Evolutionary conservation across 2,797 vertebrate species (phyloP).

Genomic region (Gallirallus australis): DNA sequence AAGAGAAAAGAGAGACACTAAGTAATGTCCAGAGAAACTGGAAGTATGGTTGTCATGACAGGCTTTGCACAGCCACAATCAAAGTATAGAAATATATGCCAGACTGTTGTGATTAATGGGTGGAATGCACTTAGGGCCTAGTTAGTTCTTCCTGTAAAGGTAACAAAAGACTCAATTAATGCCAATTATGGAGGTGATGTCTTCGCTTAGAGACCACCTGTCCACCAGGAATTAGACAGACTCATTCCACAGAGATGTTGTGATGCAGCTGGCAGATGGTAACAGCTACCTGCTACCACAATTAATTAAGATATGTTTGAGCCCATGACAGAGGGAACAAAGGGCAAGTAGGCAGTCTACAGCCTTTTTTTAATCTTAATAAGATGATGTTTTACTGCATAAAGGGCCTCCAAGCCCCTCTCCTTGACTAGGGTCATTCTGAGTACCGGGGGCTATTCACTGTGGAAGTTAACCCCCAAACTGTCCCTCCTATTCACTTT

Average conservation of each 20-base stretch:
- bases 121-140: background rate
- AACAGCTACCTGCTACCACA: constrained; percentile 10
- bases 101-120: background rate
- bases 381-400: background rate
- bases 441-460: background rate
- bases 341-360: background rate
- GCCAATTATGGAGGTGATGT: constrained; percentile 35
- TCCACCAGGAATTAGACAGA: constrained; percentile 33
- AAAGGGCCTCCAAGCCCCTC: background rate
- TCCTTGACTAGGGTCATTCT: background rate
- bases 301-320: constrained; percentile 15
- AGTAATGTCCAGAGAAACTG: background rate
- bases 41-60: background rate
- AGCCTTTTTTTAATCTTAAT: background rate
- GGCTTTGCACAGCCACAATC: background rate
- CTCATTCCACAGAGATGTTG: background rate
- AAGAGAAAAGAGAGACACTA: background rate
- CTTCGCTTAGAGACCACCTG: constrained; percentile 49
- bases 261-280: constrained; percentile 26
- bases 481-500: background rate
- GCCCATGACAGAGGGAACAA: background rate
- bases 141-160: constrained; percentile 11
- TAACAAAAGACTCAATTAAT: constrained; percentile 59
- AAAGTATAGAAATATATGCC: background rate
- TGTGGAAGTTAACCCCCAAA: background rate